Percentiles rank a stretch among this genome's conserved stretches.
Evolutionary conservation across 2,797 vertebrate genomes (phyloP).

Genomic region (Cryptoblepharus egeriae): DNA sequence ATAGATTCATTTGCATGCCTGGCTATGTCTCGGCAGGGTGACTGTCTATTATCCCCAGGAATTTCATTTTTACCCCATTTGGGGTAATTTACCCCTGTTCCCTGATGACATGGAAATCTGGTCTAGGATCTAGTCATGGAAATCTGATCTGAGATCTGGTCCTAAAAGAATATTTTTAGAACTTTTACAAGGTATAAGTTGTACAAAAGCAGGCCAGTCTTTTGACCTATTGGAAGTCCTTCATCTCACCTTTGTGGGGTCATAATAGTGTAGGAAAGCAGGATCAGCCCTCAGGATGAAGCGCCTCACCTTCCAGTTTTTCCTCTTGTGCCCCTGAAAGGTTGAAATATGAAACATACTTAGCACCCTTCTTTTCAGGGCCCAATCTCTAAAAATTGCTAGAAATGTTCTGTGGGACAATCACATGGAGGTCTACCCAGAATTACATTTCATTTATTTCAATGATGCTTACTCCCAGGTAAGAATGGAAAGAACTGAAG

Average conservation of each 20-base stretch:
- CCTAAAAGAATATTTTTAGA: not conserved
- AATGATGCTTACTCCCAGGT: not conserved
- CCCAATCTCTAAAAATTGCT: not conserved
- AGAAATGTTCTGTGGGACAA: not conserved
- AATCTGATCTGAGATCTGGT: no score
- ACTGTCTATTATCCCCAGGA: no score
- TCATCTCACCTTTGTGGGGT: conserved; percentile 87
- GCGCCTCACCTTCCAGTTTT: conserved; percentile 96
- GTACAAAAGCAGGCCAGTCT: not conserved
- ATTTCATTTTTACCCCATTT: no score
- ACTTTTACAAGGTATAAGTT: not conserved
- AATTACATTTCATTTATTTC: no score
- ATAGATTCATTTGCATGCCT: no score
- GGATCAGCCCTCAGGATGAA: conserved; percentile 94
- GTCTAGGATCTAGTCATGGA: no score
- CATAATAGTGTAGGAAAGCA: conserved; percentile 92
- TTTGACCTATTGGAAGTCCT: not conserved
- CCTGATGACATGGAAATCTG: no score
- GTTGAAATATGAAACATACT: conserved; percentile 20
- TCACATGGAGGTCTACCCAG: not conserved
- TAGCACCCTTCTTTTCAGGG: not conserved
- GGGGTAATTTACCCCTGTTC: no score
- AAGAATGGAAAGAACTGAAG: not conserved
- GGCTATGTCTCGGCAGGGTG: no score
- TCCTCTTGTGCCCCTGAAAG: conserved; percentile 91